phyloP scores from a whole-genome alignment of 2,888 invertebrate species.

The Terebella lapidaria region DNA sequence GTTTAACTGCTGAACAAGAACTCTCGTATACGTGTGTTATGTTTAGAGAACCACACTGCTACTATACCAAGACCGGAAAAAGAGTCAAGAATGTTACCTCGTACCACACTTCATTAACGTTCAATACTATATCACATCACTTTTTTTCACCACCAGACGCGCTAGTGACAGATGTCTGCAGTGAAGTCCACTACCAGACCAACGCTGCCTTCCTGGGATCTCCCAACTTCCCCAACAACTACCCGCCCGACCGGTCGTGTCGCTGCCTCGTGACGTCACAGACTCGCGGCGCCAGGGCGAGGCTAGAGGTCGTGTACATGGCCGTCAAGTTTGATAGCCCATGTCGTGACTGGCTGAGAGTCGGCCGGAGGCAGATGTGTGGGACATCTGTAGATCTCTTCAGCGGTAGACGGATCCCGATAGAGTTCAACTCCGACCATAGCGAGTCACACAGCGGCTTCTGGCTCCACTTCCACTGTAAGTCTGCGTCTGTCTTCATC shows the following conservation, averaged over 20 bases:
- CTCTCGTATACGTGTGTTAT: too few species aligned
- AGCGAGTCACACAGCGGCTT: constrained; percentile 20
- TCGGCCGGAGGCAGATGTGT: constrained; percentile 16
- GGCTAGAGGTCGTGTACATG: constrained; percentile 21
- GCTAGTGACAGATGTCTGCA: constrained; percentile 14
- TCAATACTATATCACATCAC: too few species aligned
- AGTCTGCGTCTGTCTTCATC: too few species aligned
- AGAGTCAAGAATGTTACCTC: too few species aligned
- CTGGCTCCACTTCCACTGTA: constrained; percentile 23
- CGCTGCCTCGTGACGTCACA: constrained; percentile 12
- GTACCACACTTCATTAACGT: too few species aligned
- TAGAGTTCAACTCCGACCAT: constrained; percentile 19
- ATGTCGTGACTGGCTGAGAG: constrained; percentile 19
- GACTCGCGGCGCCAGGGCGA: constrained; percentile 8
- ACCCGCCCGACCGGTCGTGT: constrained; percentile 19
- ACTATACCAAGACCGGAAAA: too few species aligned
- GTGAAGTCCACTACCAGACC: constrained; percentile 7
- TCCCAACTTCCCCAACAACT: constrained; percentile 21
- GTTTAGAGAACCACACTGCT: too few species aligned
- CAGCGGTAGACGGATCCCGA: constrained; percentile 13
- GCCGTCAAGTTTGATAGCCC: constrained; percentile 16
- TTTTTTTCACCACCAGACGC: constrained; percentile 9
- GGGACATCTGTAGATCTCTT: constrained; percentile 18
- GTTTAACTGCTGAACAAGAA: too few species aligned
- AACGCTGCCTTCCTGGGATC: constrained; percentile 17